A percentile compares a stretch with the other conserved stretches of the same genome.
These are phyloP conservation scores for Emmelina monodactyla DNA, from an alignment of 2,888 invertebrate genomes.

Conservation along the genomic window DNA sequence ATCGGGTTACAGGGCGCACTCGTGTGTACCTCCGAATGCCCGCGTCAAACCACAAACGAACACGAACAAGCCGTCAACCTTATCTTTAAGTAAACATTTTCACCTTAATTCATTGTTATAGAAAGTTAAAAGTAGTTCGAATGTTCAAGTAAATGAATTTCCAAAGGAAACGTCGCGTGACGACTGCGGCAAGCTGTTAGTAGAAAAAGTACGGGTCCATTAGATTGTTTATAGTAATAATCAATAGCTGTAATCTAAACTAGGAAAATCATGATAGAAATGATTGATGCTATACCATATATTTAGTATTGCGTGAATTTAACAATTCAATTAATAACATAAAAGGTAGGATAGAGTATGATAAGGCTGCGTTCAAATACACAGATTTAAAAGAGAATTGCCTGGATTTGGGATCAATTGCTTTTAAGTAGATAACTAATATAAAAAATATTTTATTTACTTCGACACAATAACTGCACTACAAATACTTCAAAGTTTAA, in stretches of 20 bases:
- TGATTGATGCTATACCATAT: background rate
- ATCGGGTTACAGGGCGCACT: too few relatives aligned
- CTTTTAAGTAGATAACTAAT: conserved; percentile 45
- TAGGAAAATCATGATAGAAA: background rate
- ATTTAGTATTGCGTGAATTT: too few relatives aligned
- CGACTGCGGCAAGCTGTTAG: conserved; percentile 27
- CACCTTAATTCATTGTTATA: background rate
- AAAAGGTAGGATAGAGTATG: background rate
- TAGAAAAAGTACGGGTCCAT: conserved; percentile 55
- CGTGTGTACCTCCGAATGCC: too few relatives aligned
- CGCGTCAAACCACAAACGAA: too few relatives aligned
- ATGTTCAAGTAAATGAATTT: too few relatives aligned
- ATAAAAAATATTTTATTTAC: too few relatives aligned
- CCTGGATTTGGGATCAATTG: conserved; percentile 64
- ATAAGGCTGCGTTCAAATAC: background rate
- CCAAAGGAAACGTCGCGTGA: conserved; percentile 21
- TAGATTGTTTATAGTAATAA: conserved; percentile 32
- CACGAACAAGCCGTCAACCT: too few relatives aligned
- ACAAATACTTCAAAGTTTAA: too few relatives aligned
- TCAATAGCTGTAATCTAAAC: conserved; percentile 22
- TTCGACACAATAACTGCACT: too few relatives aligned
- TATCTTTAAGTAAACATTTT: background rate
- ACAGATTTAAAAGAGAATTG: conserved; percentile 26
- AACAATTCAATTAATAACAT: background rate
- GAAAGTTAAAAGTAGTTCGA: too few relatives aligned